Percentiles rank a stretch among this genome's conserved stretches.
phyloP scores from a whole-genome alignment of 1,140 invertebrate genomes.

The Drosophila equinoxialis region DNA sequence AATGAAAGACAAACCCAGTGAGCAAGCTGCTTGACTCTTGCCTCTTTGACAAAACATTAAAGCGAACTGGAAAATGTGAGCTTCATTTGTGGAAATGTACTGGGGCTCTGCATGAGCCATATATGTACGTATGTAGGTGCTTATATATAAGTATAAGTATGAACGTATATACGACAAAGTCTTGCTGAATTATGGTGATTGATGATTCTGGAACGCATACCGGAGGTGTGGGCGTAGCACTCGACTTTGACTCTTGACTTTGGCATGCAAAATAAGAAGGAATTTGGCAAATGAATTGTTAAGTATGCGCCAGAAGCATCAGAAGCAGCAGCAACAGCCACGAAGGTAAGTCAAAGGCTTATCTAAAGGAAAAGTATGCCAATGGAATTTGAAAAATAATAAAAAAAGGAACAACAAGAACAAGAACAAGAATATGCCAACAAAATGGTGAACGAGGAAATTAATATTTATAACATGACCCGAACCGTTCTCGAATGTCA shows the following conservation, averaged over 20 bases:
- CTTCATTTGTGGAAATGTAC: conserved; percentile 69
- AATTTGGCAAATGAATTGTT: conserved; percentile 67
- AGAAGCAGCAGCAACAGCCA: conserved; percentile 22
- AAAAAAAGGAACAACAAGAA: conserved; percentile 14
- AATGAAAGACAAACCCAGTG: conserved; percentile 15
- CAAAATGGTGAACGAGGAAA: conserved; percentile 27
- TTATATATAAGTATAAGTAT: conserved; percentile 35
- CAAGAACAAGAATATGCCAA: conserved; percentile 14
- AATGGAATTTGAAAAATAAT: conserved; percentile 63
- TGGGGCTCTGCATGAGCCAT: conserved; percentile 15
- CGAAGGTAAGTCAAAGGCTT: conserved; percentile 67
- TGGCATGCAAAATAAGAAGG: conserved; percentile 69
- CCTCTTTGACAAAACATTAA: conserved; percentile 52
- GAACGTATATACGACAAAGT: conserved; percentile 48
- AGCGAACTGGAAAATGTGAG: conserved; percentile 55
- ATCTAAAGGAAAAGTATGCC: conserved; percentile 55
- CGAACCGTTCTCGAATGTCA: conserved; percentile 68
- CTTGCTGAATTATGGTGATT: conserved; percentile 76
- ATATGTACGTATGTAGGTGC: background rate
- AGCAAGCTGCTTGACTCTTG: conserved; percentile 25
- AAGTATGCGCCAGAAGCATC: conserved; percentile 53
- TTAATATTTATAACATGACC: conserved; percentile 76
- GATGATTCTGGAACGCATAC: conserved; percentile 54
- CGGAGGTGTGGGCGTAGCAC: conserved; percentile 2
- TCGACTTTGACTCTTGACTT: conserved; percentile 21